A percentile compares a stretch with the other conserved stretches of the same genome.
Conservation (phyloP, 2,797 vertebrate species). For the Salmo trutta region DNA sequence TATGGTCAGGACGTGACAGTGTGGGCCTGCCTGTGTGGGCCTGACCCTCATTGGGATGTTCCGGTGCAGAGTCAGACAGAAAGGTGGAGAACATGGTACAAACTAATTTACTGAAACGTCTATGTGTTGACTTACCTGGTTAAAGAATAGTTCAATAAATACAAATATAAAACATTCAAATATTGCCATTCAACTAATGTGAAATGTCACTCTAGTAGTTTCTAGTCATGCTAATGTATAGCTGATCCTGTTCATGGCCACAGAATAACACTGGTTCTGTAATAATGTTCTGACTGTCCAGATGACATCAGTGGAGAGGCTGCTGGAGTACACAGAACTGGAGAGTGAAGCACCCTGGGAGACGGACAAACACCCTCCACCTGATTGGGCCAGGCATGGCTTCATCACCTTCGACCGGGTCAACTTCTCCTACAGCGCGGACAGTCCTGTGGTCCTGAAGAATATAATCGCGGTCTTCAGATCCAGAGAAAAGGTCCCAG, state of each 20-base stretch:
- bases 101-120: neutral
- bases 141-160: neutral
- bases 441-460: conserved; percentile 85
- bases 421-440: conserved; percentile 87
- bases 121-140: neutral
- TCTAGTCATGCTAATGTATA: neutral
- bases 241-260: neutral
- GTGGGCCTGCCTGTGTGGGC: conserved; percentile 66
- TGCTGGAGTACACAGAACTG: conserved; percentile 91
- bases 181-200: neutral
- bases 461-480: conserved; percentile 85
- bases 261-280: neutral
- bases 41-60: conserved; percentile 90
- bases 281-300: conserved; percentile 32
- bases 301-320: conserved; percentile 95
- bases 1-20: too few species aligned
- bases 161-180: neutral
- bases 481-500: conserved; percentile 87
- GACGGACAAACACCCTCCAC: conserved; percentile 78
- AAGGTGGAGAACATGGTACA: conserved; percentile 94
- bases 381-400: conserved; percentile 85
- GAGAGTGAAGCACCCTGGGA: conserved; percentile 93
- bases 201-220: neutral
- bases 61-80: conserved; percentile 96
- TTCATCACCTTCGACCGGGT: conserved; percentile 88